A percentile compares a stretch with the other conserved stretches of the same genome.
These are phyloP conservation scores for Lucilia sericata DNA, from an alignment of 1,140 invertebrate species.

Conservation along the genomic window DNA sequence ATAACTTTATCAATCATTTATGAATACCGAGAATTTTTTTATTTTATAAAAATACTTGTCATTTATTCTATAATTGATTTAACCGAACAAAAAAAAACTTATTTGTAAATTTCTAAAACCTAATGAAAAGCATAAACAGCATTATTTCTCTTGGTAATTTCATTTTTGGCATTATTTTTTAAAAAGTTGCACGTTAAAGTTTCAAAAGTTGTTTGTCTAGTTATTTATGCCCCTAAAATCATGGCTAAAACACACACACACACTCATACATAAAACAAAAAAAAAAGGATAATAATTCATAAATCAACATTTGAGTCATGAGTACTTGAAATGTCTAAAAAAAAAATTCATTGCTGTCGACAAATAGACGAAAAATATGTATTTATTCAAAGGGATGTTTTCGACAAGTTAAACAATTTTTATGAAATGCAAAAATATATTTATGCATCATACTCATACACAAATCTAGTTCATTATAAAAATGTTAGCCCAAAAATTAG, in stretches of 20 bases:
- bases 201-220: background rate
- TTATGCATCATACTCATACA: background rate
- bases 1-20: no score
- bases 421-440: background rate
- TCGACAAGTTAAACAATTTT: background rate
- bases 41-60: no score
- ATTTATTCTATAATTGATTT: no score
- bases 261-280: no score
- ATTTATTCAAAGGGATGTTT: background rate
- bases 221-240: background rate
- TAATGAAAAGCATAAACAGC: no score
- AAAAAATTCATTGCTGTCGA: background rate
- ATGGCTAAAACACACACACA: background rate
- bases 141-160: no score
- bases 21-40: no score
- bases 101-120: no score
- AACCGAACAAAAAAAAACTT: no score
- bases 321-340: background rate
- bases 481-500: background rate
- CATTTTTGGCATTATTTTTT: background rate
- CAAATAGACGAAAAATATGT: background rate
- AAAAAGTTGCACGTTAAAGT: background rate
- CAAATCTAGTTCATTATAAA: background rate
- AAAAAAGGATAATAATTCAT: background rate
- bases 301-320: slow-evolving; percentile 7